A percentile compares a stretch with the other conserved stretches of the same genome.
Conservation (phyloP, 2,888 invertebrate genomes). For the Aspidiotus rigidus region DNA sequence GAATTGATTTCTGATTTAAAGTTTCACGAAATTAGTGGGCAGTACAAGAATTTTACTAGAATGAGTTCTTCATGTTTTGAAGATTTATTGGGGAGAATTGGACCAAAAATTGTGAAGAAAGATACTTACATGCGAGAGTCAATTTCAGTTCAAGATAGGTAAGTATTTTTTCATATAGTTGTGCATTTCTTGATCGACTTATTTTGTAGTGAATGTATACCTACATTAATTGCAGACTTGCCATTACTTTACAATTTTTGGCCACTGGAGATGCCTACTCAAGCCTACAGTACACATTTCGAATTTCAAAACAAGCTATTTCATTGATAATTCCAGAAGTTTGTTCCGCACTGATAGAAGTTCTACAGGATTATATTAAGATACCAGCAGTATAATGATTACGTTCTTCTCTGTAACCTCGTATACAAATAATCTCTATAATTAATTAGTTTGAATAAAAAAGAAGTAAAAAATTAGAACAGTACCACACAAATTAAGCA, state of each 20-base stretch:
- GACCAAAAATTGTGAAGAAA: not conserved
- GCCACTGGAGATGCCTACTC: not conserved
- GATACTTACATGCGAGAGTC: conserved; percentile 5
- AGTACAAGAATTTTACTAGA: conserved; percentile 3
- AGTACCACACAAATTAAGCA: no score
- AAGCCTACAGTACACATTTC: not conserved
- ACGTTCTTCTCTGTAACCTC: no score
- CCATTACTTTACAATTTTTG: not conserved
- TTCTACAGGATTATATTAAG: not conserved
- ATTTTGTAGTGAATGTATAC: no score
- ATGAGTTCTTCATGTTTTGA: conserved; percentile 7
- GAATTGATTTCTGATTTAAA: not conserved
- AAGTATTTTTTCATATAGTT: not conserved
- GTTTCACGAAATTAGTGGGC: conserved; percentile 5
- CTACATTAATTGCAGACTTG: no score
- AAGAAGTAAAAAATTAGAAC: no score
- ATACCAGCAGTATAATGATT: not conserved
- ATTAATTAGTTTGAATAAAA: no score
- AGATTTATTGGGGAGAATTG: not conserved
- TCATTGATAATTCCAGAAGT: not conserved
- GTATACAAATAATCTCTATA: no score
- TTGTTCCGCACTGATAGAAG: not conserved
- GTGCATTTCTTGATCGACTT: no score
- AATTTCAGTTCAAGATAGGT: conserved; percentile 1
- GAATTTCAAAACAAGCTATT: not conserved